Base-by-base conservation (phyloP, 2,888 invertebrate species). In the Eilema griseolum region DNA sequence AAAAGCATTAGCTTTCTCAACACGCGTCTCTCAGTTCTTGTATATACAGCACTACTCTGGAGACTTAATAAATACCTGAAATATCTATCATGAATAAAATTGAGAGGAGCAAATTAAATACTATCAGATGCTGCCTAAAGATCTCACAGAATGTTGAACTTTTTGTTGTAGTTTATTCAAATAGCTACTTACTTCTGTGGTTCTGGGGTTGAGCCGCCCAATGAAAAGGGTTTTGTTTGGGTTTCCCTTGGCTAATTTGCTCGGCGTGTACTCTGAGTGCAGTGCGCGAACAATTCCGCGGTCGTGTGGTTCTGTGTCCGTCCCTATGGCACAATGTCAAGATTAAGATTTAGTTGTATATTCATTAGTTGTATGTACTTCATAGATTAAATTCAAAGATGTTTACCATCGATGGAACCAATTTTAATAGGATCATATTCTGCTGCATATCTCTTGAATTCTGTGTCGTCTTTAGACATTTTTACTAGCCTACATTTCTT, bases 291-390 rank as follows among this genome's bases (percentile, higher is more conserved):
- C 87, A 26, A 98, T 95, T 2, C 96, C 98, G 77, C 96, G 96
- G 86, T 98, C 98, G 83, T 98, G 98, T 0, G 98, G 97, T 70
- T 96, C 96, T 0, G 95, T 96, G 86, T 98, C 98, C 0, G 98
- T 98, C 11, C 95, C 96, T 96, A 68, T 10, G 20, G 1, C 2
- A 31, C 20, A 16, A 24, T 41, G 31, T 62, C 3, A 65, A 56
- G 31, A 1, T 56, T 0, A 65, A 56, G 31, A 1, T 56, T 0
- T 11, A 46, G 24, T 24, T 24, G 24, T 2, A 11, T 26, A 2
- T 52, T 20, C n/a, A 52, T n/a, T 52, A n/a, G 20, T n/a, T n/a
- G 8, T n/a, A n/a, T n/a, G n/a, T 37, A 41, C 16, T 61, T 37
- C 23, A 23, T 8, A 16, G 1, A 37, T 62, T 37, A 16, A 16